These are phyloP conservation scores for Drosophila kambysellisi DNA, from an alignment of 2,888 invertebrate genomes.

Conservation along the genomic window DNA sequence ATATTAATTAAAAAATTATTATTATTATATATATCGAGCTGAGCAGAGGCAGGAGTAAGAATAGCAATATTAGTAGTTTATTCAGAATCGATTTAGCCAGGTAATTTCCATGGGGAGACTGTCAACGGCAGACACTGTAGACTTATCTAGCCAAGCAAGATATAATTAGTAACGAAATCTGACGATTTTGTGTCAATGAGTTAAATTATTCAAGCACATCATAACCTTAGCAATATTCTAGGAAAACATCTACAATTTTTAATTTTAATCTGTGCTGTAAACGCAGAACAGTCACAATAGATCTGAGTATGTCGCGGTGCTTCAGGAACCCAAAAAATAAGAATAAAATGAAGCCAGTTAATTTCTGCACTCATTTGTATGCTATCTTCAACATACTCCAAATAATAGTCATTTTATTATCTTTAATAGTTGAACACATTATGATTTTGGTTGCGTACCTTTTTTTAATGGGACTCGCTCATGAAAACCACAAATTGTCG, in stretches of 20 bases:
- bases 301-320: not conserved
- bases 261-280: not conserved
- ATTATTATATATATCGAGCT: not conserved
- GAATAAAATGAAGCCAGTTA: not conserved
- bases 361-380: not conserved
- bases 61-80: not conserved
- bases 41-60: not conserved
- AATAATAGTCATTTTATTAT: constrained; percentile 6
- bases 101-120: no score
- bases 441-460: constrained; percentile 31
- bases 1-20: no score
- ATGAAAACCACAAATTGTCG: constrained; percentile 35
- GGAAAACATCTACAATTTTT: not conserved
- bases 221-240: not conserved
- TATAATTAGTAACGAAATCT: not conserved
- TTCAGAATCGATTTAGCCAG: no score
- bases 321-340: not conserved
- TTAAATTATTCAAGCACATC: not conserved
- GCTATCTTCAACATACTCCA: not conserved
- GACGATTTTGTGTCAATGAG: not conserved
- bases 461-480: constrained; percentile 22
- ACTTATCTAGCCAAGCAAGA: not conserved
- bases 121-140: no score
- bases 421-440: not conserved
- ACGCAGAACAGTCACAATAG: not conserved